These are phyloP conservation scores for Catonia carolina DNA, from an alignment of 2,888 invertebrate species.

Conservation along the genomic window DNA sequence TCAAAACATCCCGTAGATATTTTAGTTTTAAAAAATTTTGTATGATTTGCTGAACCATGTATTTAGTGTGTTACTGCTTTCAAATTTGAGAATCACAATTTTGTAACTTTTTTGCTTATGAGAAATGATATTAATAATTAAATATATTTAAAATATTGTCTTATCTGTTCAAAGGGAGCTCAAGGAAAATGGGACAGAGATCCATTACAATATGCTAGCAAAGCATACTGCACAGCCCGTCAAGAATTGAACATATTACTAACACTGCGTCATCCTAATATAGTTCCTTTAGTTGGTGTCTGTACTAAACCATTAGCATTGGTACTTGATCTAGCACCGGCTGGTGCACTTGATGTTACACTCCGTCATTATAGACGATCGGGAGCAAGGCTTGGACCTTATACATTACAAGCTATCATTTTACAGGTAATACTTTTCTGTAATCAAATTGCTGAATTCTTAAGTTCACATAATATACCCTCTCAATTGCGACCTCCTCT, in stretches of 20 bases:
- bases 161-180: no score
- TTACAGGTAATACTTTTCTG: conserved; percentile 57
- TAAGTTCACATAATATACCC: no score
- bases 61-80: no score
- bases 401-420: conserved; percentile 75
- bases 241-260: conserved; percentile 87
- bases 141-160: no score
- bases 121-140: no score
- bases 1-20: no score
- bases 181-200: conserved; percentile 90
- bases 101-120: no score
- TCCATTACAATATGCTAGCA: conserved; percentile 84
- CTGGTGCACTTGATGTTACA: conserved; percentile 80
- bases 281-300: conserved; percentile 85
- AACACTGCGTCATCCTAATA: conserved; percentile 81
- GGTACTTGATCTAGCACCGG: conserved; percentile 86
- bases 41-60: no score
- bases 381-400: conserved; percentile 73
- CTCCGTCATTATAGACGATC: conserved; percentile 79
- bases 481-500: no score
- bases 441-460: no score
- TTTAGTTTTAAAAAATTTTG: no score
- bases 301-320: conserved; percentile 64
- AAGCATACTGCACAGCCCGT: conserved; percentile 92
- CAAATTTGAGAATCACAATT: no score